Evolutionary conservation across 2,888 invertebrate species (phyloP), one percentile per base, ranked within the genome.

Genomic region (Agrilus cyanescens): DNA sequence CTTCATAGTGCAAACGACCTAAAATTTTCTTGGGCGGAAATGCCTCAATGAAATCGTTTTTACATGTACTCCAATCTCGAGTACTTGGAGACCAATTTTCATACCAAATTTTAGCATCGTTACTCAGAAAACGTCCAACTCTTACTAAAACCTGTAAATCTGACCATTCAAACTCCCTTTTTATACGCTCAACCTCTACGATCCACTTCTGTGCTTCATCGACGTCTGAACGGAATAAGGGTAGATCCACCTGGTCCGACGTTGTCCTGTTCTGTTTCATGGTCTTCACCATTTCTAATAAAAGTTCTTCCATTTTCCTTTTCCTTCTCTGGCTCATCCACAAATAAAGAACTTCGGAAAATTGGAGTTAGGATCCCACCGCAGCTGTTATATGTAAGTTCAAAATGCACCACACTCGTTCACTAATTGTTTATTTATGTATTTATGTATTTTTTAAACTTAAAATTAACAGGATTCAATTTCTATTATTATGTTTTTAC

Each of bases 11-110:
- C 29, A 52, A 48, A 8, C 44, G 38, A 20, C 52, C 51, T n/a
- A 53, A 36, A 47, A 44, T 52, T 30, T 41, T 41, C 25, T 42
- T 50, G 1, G 41, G 48, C 14, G 53, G 54, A 47, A 54, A 55
- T 25, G 53, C 50, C n/a, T 51, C 50, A 8, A 40, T 7, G 51
- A 53, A 54, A 29, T 54, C 51, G 14, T 48, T 34, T 31, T 48
- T 44, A 48, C 50, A 55, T 18, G 33, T 41, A 14, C 34, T 37
- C 50, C 52, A 55, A 41, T 41, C 41, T 45, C 46, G 45, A 14
- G 38, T 40, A 13, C 43, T 43, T 14, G 53, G 52, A 12, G 33
- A 37, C 52, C 52, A 54, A 12, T 31, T 33, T 12, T 43, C 35
- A 36, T 15, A 43, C 43, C 43, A 43, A 12, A 10, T 6, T 38